phyloP scores from a whole-genome alignment of 2,888 invertebrate genomes.

The Plemyria rubiginata region DNA sequence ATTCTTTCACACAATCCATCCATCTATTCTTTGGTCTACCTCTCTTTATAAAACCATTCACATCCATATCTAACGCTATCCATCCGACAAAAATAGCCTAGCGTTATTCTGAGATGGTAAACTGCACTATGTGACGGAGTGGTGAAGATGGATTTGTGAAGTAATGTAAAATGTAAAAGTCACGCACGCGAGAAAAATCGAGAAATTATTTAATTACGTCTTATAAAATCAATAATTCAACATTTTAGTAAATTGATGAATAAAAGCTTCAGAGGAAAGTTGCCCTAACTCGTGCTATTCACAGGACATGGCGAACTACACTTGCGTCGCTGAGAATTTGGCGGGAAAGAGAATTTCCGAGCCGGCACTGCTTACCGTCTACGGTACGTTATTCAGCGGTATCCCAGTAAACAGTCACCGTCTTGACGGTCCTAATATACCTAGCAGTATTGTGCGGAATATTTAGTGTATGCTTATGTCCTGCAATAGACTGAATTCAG shows the following conservation, averaged over 20 bases:
- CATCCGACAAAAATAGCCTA: no score
- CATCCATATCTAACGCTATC: no score
- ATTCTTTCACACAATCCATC: no score
- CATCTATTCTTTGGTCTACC: no score
- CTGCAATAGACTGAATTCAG: background rate
- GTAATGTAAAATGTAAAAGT: no score
- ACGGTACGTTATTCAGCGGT: slow-evolving; percentile 87
- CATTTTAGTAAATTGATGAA: background rate
- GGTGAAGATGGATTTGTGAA: no score
- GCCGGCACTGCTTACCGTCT: slow-evolving; percentile 94
- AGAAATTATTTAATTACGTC: no score
- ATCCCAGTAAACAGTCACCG: background rate
- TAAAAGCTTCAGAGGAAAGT: slow-evolving; percentile 8
- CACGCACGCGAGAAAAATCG: no score
- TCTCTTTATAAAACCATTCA: no score
- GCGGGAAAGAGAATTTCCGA: slow-evolving; percentile 94
- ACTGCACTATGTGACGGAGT: no score
- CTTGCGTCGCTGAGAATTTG: slow-evolving; percentile 97
- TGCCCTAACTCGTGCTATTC: slow-evolving; percentile 34
- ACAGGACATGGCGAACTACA: slow-evolving; percentile 97
- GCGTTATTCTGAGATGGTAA: no score
- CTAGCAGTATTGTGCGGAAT: background rate
- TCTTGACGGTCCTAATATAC: background rate
- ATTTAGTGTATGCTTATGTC: background rate
- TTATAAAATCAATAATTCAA: no score